Evolutionary conservation across 2,113 vertebrate genomes (phyloP), one percentile per base, ranked within the genome.

Genomic region (Boleophthalmus pectinirostris): DNA sequence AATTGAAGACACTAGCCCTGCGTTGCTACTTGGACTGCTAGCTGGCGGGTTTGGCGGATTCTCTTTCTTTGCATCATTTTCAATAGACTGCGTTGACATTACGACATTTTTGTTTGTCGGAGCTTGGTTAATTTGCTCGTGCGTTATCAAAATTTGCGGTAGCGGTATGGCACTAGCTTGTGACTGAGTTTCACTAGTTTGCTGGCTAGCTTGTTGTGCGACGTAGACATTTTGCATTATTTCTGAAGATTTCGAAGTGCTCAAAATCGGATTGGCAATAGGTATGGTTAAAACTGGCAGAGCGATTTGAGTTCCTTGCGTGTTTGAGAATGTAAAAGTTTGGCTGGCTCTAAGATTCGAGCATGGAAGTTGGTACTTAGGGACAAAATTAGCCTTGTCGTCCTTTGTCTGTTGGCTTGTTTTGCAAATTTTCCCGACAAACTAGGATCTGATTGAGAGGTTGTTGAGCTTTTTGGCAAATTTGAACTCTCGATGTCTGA

Each of bases 101-200:
- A 68, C 69, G 47, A 78, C 90, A 56, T 80, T 84, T 90, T 95
- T 96, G 80, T 85, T 94, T 80, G 91, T 72, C 18, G 82, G 69
- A 66, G 90, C 74, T 9, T 92, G 88, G 82, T 83, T 93, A 57
- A 94, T 88, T 24, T 98, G 94, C 81, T 98, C 96, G 54, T 96
- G 96, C 11, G 97, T 98, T 65, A 99, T 96, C 33, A 98, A 89
- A 78, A 99, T 97, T 79, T 96, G 96, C 75, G 98, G 98, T 85
- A 98, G 85, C 49, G 94, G 85, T 9, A 92, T 74, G 73, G 91
- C 70, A 23, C 94, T 80, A 46, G 95, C 68, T 11, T 94, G 94
- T 6, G 58, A 57, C 84, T 94, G 69, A 94, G 96, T 15, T 0
- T 93, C 90, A 69, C 82, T 51, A 49, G 82, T 65, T 68, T 92